A percentile compares a stretch with the other conserved stretches of the same genome.
Evolutionary conservation across 2,797 vertebrate species (phyloP).

Genomic region (Pseudochirops corinnae): DNA sequence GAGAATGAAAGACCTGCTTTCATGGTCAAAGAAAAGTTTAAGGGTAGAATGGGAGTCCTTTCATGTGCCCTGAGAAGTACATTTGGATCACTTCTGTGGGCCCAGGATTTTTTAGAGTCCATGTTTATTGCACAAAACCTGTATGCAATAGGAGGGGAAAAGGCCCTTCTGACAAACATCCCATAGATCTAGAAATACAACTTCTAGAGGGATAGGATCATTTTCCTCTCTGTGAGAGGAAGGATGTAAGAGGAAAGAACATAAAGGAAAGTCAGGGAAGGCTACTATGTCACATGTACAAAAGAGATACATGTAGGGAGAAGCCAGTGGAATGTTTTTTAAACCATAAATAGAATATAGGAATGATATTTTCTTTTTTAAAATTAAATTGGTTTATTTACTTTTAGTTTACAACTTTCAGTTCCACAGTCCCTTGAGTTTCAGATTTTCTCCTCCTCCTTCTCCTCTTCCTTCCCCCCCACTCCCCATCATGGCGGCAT

Average conservation of each 20-base stretch:
- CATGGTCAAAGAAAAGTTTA: background rate
- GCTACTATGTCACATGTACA: background rate
- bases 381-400: too few species aligned
- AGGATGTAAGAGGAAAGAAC: background rate
- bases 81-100: background rate
- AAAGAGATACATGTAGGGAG: background rate
- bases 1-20: background rate
- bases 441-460: too few species aligned
- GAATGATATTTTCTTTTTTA: slow-evolving; percentile 25
- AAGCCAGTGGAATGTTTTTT: slow-evolving; percentile 27
- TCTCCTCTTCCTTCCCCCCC: too few species aligned
- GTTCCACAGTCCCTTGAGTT: too few species aligned
- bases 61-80: background rate
- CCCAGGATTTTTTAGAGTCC: background rate
- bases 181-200: background rate
- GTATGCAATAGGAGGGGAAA: background rate
- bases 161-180: background rate
- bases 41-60: background rate
- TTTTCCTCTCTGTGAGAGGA: background rate
- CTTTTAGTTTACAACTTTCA: too few species aligned
- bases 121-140: background rate
- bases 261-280: background rate
- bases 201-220: background rate
- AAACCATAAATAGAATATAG: background rate
- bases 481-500: too few species aligned